Base-by-base conservation (phyloP, 2,888 invertebrate genomes). In the Crossocerus cetratus region DNA sequence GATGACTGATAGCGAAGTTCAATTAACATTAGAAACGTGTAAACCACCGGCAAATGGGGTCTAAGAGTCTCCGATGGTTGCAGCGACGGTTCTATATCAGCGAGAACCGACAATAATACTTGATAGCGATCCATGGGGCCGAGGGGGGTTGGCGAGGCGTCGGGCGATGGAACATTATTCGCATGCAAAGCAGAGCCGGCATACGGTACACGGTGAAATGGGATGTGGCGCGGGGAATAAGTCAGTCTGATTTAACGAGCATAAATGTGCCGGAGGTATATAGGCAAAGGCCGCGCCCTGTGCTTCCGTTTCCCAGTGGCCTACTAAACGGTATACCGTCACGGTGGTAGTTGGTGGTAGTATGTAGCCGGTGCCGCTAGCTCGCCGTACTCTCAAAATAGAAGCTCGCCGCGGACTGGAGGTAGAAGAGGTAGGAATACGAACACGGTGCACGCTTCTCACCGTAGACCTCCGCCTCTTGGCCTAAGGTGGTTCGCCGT, bases 271-370 rank as follows among this genome's bases (percentile, higher is more conserved):
- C 62, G 55, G 49, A 20, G 64, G n/a, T 59, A 70, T 77, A 54
- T 64, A 77, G 74, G 70, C 73, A 75, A 80, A 82, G 72, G 75
- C 72, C 81, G 74, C 70, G 58, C 72, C 78, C 71, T 71, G 68
- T 57, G 62, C 71, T 77, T 82, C 81, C 81, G 74, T 83, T 84
- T 81, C 76, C 78, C 73, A 80, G 71, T 84, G 84, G 68, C 82
- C 83, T 76, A 84, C 77, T 80, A 83, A 85, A 84, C 79, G 65
- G 63, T 23, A 69, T 69, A 70, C 68, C 55, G 73, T 56, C 55
- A 44, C 23, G 43, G 42, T 21, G 69, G 57, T 22, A 32, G 32
- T n/a, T n/a, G n/a, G n/a, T n/a, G n/a, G n/a, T n/a, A n/a, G n/a
- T n/a, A n/a, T n/a, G n/a, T 32, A 32, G 32, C 32, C 32, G 32